phyloP scores from a whole-genome alignment of 2,113 vertebrate species.

The Tetraodon nigroviridis region DNA sequence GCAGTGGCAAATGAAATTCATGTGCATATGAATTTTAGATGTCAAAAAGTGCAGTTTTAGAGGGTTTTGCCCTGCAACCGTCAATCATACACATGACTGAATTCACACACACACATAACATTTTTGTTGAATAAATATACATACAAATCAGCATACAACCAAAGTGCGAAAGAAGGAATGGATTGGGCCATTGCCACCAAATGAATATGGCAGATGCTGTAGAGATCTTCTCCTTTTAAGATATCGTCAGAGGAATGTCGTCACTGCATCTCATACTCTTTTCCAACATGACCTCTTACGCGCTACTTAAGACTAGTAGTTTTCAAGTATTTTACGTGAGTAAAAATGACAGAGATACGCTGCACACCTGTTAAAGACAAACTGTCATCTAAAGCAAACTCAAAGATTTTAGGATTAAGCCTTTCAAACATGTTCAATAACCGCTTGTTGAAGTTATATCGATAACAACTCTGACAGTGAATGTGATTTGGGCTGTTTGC shows the following conservation, averaged over 20 bases:
- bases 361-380: constrained; percentile 23
- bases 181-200: not conserved
- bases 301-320: not conserved
- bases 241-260: constrained; percentile 22
- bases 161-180: constrained; percentile 58
- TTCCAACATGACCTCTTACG: not conserved
- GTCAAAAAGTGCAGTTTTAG: constrained; percentile 46
- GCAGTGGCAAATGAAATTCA: constrained; percentile 33
- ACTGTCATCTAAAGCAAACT: constrained; percentile 25
- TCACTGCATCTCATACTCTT: constrained; percentile 9
- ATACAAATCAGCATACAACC: constrained; percentile 14
- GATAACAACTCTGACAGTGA: constrained; percentile 30
- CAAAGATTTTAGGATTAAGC: constrained; percentile 14
- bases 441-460: constrained; percentile 30
- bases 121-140: constrained; percentile 14
- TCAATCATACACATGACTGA: constrained; percentile 15
- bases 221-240: no score
- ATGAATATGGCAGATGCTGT: no score
- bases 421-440: constrained; percentile 11
- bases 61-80: constrained; percentile 13
- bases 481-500: constrained; percentile 3
- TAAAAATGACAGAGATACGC: constrained; percentile 35
- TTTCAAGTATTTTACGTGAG: constrained; percentile 23
- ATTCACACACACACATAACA: no score
- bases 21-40: constrained; percentile 44